Evolutionary conservation across 2,888 invertebrate genomes (phyloP).

Genomic region (Lutraria lutraria): DNA sequence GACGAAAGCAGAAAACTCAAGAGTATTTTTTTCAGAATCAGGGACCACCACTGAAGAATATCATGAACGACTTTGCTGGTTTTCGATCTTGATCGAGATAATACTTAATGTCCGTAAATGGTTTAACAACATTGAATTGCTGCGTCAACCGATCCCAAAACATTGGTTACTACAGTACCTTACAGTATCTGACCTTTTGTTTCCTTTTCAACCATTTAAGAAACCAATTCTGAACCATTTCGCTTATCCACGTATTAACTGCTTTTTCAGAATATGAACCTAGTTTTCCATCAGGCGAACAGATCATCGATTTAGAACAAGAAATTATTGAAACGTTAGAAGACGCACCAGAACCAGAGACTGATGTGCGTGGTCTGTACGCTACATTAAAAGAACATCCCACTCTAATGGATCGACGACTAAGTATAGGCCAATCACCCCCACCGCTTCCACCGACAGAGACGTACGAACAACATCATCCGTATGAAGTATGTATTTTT

Average conservation of each 20-base stretch:
- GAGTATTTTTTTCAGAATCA: too few relatives aligned
- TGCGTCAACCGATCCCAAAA: too few relatives aligned
- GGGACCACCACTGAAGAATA: too few relatives aligned
- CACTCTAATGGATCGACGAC: constrained; percentile 74
- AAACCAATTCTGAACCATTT: too few relatives aligned
- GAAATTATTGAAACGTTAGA: background rate
- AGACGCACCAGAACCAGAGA: background rate
- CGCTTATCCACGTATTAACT: background rate
- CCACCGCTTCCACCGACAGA: constrained; percentile 52
- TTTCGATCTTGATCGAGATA: too few relatives aligned
- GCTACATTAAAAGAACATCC: constrained; percentile 72
- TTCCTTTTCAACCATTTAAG: too few relatives aligned
- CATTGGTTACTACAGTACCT: too few relatives aligned
- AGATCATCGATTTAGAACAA: background rate
- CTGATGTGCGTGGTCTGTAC: constrained; percentile 71
- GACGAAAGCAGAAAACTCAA: too few relatives aligned
- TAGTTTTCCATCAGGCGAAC: background rate
- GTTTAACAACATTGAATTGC: too few relatives aligned
- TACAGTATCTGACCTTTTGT: too few relatives aligned
- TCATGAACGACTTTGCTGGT: too few relatives aligned
- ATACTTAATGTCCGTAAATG: too few relatives aligned
- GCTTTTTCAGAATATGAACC: background rate
- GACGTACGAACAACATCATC: background rate
- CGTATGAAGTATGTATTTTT: background rate
- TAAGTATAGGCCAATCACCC: constrained; percentile 72